phyloP scores from a whole-genome alignment of 2,797 vertebrate genomes.

The Tokudaia muenninki region DNA sequence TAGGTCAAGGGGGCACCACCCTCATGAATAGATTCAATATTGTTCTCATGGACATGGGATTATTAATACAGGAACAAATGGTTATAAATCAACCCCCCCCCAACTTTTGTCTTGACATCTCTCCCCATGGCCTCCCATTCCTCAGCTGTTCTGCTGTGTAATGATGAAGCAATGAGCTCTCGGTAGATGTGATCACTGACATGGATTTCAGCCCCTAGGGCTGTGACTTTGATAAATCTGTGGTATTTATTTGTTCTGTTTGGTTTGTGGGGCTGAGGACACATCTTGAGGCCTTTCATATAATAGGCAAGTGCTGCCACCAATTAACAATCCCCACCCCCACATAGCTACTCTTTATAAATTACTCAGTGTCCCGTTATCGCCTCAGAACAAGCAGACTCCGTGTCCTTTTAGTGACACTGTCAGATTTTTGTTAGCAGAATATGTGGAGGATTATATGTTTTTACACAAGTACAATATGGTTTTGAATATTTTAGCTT shows the following conservation, averaged over 20 bases:
- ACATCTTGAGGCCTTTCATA: background rate
- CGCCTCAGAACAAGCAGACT: background rate
- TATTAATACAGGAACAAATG: background rate
- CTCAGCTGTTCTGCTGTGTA: background rate
- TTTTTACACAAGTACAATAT: background rate
- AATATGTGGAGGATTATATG: background rate
- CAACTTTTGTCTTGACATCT: background rate
- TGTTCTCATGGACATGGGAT: background rate
- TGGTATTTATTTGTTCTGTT: background rate
- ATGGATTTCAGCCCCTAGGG: background rate
- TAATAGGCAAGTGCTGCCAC: background rate
- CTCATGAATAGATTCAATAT: background rate
- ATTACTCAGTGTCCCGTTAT: background rate
- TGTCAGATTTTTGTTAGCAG: background rate
- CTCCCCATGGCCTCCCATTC: too few species aligned
- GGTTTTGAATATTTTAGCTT: background rate
- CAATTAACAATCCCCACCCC: background rate
- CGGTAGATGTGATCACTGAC: background rate
- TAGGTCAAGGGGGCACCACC: background rate
- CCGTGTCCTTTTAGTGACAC: background rate
- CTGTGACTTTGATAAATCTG: background rate
- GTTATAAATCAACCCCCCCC: background rate
- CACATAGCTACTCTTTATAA: background rate
- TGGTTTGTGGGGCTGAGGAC: background rate
- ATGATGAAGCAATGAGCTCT: background rate